Conservation (phyloP, 2,888 invertebrate species). For the Acanthosepion lycidas region DNA sequence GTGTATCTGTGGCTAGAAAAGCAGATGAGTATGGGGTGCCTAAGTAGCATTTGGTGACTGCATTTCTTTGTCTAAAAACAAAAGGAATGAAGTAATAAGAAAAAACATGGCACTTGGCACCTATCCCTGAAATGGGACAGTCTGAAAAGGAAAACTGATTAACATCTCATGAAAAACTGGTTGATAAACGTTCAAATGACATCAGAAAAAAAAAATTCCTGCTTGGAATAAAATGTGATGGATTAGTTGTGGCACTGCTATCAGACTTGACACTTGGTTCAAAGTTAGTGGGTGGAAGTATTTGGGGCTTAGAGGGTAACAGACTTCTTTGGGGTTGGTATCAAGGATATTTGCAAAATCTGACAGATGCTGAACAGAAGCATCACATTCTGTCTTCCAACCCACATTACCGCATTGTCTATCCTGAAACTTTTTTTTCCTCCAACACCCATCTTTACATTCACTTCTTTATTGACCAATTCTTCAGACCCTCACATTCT, state of each 20-base stretch:
- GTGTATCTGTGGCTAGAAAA: neutral
- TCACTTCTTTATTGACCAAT: neutral
- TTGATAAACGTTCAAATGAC: neutral
- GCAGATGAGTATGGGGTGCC: neutral
- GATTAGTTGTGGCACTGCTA: neutral
- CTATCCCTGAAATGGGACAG: neutral
- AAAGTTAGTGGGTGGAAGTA: slow-evolving; percentile 20
- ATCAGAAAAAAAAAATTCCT: neutral
- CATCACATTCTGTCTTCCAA: neutral
- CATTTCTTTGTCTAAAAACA: neutral
- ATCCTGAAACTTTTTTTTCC: neutral
- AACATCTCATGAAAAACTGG: neutral
- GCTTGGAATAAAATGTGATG: neutral
- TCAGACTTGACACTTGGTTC: slow-evolving; percentile 21
- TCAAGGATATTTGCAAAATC: neutral
- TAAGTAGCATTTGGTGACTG: neutral
- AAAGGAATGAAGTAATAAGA: neutral
- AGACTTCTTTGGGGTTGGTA: neutral
- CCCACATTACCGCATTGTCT: neutral
- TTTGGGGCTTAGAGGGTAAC: slow-evolving; percentile 11
- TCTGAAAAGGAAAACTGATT: neutral
- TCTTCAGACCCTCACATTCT: neutral
- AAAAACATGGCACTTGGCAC: neutral
- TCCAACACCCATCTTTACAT: neutral
- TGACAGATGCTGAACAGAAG: neutral